These are phyloP conservation scores for Pomatorhinus ruficollis DNA, from an alignment of 2,113 vertebrate genomes.

Conservation along the genomic window DNA sequence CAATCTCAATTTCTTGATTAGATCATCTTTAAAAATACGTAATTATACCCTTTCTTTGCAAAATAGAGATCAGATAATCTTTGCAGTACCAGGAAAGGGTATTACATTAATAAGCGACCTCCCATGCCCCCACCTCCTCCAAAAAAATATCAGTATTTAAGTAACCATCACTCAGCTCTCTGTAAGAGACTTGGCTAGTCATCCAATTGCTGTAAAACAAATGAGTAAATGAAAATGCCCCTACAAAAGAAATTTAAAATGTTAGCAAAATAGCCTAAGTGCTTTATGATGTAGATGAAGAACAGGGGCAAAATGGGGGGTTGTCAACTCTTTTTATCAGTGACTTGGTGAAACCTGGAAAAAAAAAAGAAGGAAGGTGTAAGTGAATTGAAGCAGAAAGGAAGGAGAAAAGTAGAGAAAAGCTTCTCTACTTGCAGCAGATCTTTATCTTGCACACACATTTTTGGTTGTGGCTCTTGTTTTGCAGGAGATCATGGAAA, in stretches of 20 bases:
- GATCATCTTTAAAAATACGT: background rate
- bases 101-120: background rate
- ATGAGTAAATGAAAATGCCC: background rate
- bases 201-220: constrained; percentile 17
- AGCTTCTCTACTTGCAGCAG: background rate
- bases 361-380: background rate
- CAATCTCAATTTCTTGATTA: constrained; percentile 1
- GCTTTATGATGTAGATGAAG: background rate
- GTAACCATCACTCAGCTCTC: background rate
- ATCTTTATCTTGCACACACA: background rate
- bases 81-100: background rate
- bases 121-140: background rate
- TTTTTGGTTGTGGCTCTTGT: background rate
- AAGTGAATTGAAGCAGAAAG: background rate
- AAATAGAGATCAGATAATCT: background rate
- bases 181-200: constrained; percentile 40
- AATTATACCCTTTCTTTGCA: background rate
- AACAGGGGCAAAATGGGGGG: background rate
- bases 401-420: background rate
- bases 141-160: background rate
- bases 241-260: background rate
- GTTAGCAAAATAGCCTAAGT: background rate
- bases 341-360: background rate
- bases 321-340: background rate
- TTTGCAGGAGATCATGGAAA: background rate